Evolutionary conservation across 2,113 vertebrate species (phyloP).

Genomic region (Galemys pyrenaicus): DNA sequence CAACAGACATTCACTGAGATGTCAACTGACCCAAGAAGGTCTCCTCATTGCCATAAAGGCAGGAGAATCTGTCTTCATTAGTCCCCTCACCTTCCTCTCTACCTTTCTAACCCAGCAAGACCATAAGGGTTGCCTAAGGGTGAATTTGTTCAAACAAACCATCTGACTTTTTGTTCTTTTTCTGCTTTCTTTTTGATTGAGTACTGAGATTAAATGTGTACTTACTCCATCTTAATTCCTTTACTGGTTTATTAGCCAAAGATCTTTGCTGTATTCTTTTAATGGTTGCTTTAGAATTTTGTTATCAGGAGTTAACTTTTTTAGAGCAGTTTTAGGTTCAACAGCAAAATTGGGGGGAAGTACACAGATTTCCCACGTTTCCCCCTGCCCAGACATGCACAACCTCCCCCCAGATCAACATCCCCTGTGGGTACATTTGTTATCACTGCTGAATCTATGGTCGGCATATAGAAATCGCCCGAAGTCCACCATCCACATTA

Average conservation of each 20-base stretch:
- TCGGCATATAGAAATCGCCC: neutral
- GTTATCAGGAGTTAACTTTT: neutral
- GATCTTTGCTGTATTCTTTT: neutral
- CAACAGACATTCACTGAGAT: neutral
- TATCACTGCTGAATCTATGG: neutral
- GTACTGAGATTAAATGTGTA: neutral
- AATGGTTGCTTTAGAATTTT: neutral
- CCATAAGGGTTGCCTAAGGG: neutral
- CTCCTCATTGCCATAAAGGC: neutral
- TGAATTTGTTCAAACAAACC: neutral
- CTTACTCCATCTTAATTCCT: neutral
- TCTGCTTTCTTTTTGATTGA: neutral
- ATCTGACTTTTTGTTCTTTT: neutral
- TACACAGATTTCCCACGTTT: neutral
- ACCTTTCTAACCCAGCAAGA: neutral
- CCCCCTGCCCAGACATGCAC: neutral
- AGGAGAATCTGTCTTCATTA: neutral
- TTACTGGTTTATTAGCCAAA: neutral
- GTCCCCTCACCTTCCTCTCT: neutral
- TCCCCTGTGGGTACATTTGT: neutral
- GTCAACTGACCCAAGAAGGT: neutral
- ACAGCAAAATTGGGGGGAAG: neutral
- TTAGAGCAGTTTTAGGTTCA: neutral
- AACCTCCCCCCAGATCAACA: neutral
- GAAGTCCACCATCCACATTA: rapidly evolving